A percentile compares a stretch with the other conserved stretches of the same genome.
phyloP scores from a whole-genome alignment of 2,888 invertebrate genomes.

The Leistus spinibarbis region DNA sequence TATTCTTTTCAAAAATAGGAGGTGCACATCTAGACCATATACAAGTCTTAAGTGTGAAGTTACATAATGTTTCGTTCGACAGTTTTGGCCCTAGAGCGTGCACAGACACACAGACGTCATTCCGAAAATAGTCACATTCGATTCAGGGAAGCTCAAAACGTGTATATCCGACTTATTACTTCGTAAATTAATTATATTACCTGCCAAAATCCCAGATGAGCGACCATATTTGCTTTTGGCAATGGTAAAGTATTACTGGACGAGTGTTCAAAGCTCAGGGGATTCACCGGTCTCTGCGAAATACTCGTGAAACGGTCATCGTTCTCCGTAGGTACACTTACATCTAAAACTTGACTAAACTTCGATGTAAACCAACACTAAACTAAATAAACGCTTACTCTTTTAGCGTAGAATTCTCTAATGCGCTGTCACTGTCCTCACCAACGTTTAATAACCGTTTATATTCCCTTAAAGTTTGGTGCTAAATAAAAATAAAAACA shows the following conservation, averaged over 20 bases:
- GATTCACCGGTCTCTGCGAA: conserved; percentile 18
- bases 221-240: conserved; percentile 6
- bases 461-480: not conserved
- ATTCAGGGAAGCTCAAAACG: no score
- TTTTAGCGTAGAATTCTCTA: not conserved
- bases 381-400: not conserved
- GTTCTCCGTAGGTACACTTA: not conserved
- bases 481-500: not conserved
- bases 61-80: no score
- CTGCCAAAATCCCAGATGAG: conserved; percentile 17
- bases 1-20: no score
- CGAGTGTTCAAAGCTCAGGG: not conserved
- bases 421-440: not conserved
- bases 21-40: no score
- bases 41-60: no score
- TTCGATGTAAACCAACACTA: conserved; percentile 11
- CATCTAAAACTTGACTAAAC: not conserved
- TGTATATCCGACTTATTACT: no score
- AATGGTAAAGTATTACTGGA: conserved; percentile 1
- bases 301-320: conserved; percentile 19
- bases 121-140: no score
- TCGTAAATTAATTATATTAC: conserved; percentile 6
- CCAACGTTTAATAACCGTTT: not conserved
- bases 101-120: no score
- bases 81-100: no score